Evolutionary conservation across 2,888 invertebrate species (phyloP), one percentile per base, ranked within the genome.

Genomic region (Pogonocherus hispidulus): DNA sequence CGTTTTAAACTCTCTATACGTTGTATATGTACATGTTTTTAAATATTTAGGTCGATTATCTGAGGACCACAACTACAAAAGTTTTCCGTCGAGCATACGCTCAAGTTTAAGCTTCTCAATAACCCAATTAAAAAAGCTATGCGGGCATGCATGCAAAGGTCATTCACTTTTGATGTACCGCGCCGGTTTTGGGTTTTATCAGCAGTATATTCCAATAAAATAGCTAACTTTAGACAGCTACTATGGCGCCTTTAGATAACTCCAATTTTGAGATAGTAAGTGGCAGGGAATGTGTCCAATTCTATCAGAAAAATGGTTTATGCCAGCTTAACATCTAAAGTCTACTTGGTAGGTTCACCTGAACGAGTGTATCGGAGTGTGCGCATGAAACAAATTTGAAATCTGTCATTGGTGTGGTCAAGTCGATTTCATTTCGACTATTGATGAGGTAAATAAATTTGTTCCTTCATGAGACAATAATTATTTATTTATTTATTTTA

Each of bases 111-210:
- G 20, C 35, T 8, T 11, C 37, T 51, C 60, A 51, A 51, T 51
- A 46, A 14, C 9, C 22, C 37, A 62, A 62, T 62, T 51, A 62
- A 62, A 41, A 62, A 49, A 22, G 22, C 32, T 51, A 62, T 62
- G 60, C 60, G 60, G 60, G 60, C 37, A 51, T 51, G 22, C 14
- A 51, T 22, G 51, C 51, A 51, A 46, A 51, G 60, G 60, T 62
- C 60, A 11, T 37, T 62, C 23, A 37, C 60, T 62, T 32, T 62
- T 62, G 60, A 51, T 37, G 51, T 20, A 16, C 60, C 60, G 60
- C 11, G 49, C 32, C 1, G 35, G 35, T 49, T 62, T 51, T 51
- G 46, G 22, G 51, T n/a, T 51, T 62, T 51, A 62, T 62, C 60
- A 23, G 51, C 51, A 51, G 35, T 37, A 8, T 35, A 19, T 46